Conservation (phyloP, 2,888 invertebrate species). For the Tetrapedia diversipes region DNA sequence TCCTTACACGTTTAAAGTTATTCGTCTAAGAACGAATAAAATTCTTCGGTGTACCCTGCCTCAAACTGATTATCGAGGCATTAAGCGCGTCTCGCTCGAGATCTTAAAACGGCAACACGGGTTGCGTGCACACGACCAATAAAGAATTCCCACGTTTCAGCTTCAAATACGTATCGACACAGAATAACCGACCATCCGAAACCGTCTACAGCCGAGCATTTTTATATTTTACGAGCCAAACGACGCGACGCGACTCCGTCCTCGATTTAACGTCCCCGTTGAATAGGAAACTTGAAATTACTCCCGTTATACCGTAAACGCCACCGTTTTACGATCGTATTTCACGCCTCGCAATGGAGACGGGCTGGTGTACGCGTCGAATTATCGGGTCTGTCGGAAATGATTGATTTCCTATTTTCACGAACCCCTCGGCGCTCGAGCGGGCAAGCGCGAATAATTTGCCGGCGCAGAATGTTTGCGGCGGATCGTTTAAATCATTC, state of each 20-base stretch:
- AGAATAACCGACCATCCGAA: background rate
- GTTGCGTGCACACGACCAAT: constrained; percentile 28
- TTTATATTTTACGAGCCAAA: background rate
- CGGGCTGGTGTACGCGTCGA: background rate
- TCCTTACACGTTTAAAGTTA: background rate
- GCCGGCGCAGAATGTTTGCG: background rate
- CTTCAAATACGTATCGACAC: constrained; percentile 23
- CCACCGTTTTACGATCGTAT: background rate
- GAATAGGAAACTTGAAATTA: too few species aligned
- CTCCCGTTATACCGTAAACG: too few species aligned
- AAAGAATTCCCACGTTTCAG: constrained; percentile 26
- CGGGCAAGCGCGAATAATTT: background rate
- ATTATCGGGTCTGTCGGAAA: background rate
- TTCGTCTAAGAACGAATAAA: background rate
- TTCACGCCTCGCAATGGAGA: background rate
- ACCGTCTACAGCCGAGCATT: constrained; percentile 1
- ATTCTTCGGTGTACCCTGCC: too few species aligned
- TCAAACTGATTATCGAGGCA: too few species aligned
- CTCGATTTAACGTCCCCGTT: background rate
- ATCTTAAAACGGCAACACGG: background rate
- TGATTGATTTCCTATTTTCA: background rate
- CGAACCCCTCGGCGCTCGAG: background rate
- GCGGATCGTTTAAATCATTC: background rate
- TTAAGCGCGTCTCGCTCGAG: too few species aligned
- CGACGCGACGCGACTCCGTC: too few species aligned